Evolutionary conservation across 2,113 vertebrate genomes (phyloP), one percentile per base, ranked within the genome.

Genomic region (Ceyx margarethae): DNA sequence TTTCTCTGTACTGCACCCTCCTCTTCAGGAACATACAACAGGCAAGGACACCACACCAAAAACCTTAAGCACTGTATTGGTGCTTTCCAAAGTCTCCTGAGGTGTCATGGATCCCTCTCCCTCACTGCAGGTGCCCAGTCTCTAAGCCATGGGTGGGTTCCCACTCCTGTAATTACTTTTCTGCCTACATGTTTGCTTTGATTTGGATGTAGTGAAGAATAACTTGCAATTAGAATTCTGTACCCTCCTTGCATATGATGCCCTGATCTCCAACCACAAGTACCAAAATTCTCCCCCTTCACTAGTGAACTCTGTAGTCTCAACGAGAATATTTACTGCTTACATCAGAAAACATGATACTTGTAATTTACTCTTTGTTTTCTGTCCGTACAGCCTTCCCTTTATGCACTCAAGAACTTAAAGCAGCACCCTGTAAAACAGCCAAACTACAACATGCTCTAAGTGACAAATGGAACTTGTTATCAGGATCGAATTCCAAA

Each of bases 21-120:
- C 56, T 67, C 8, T 22, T 56, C 54, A 68, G 85, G 29, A 64
- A 64, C 67, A 37, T 0, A 21, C 43, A 35, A 1, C 26, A 3
- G 13, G 3, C 1, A 0, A 26, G 42, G 71, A 67, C 81, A 19
- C 10, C 35, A 26, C 67, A 22, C 4, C 7, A 17, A 67, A 64
- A 43, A 0, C 1, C n/a, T 42, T 11, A 12, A 23, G 2, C 33
- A 3, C 11, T 22, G 35, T n/a, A 58, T 40, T 11, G 42, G 35
- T 69, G 10, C 50, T 40, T 46, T 43, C 57, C 20, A 1, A 1
- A 14, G 2, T 5, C 31, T 42, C 31, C 45, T 20, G 71, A 72
- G 74, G 14, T 28, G 15, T 5, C 35, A 33, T 8, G 53, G 50
- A 14, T 40, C 6, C 0, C 11, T 37, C 33, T 61, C 7, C 11